Evolutionary conservation across 2,797 vertebrate species (phyloP), one percentile per base, ranked within the genome.

Genomic region (Schizopygopsis malacanthus): DNA sequence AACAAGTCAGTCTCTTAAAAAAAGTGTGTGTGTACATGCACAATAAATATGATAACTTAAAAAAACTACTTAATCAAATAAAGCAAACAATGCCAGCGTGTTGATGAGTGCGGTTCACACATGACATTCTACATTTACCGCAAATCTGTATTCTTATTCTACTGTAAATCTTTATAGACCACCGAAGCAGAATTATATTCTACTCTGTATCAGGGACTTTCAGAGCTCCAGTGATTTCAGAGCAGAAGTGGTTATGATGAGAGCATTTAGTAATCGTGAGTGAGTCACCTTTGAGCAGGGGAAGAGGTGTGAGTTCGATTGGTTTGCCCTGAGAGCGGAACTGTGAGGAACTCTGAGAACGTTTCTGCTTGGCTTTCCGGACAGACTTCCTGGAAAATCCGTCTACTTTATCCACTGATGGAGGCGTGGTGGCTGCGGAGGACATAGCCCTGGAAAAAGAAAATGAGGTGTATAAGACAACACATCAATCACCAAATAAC

Each of bases 371-470:
- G 93, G 97, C 97, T 97, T 99, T 99, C 94, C 98, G 97, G 97
- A 99, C 98, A 96, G 98, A 99, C 97, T 99, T 99, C 95, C 98
- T 97, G 93, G 98, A 98, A 97, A 99, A 99, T 96, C 98, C 98
- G 95, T 99, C 98, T 96, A 99, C 98, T 99, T 98, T 99, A 97
- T 99, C 98, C 96, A 98, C 98, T 96, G 98, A 99, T 95, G 98
- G 98, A 96, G 98, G 97, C 92, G 97, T 97, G 95, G 97, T 98
- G 96, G 97, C 97, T 97, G 97, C 97, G 94, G 98, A 99, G 97
- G 98, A 99, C 98, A 99, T 99, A 97, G 98, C 97, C 98, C 97
- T 99, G 96, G 93, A 96, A 94, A 93, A 94, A 91, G 88, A 89
- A 93, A 92, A 90, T 20, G 4, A 71, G 7, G 41, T 20, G 22